Percentiles rank a stretch among this genome's conserved stretches.
These are phyloP conservation scores for Hippasteria phrygiana DNA, from an alignment of 53 echinoderm and acorn worm genomes.

Conservation along the genomic window DNA sequence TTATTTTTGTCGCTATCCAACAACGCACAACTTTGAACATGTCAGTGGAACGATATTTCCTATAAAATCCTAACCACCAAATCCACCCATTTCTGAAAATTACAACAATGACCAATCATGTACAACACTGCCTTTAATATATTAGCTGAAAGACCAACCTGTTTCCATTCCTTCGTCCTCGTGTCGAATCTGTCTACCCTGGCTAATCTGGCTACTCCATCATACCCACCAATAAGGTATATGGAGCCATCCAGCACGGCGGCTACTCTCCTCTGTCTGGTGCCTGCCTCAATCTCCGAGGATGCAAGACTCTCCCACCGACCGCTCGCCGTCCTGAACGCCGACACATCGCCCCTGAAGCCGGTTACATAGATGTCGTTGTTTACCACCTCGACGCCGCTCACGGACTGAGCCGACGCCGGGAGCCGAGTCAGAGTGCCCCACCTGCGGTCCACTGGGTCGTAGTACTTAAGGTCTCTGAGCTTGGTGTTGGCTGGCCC, in stretches of 20 bases:
- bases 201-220: conserved; percentile 71
- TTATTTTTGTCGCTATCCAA: too few relatives aligned
- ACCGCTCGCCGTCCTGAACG: conserved; percentile 63
- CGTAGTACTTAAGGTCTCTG: conserved; percentile 85
- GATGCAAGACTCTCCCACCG: conserved; percentile 69
- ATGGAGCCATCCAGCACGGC: conserved; percentile 65
- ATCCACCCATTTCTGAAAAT: too few relatives aligned
- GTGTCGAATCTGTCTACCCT: conserved; percentile 83
- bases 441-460: conserved; percentile 79
- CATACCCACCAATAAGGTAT: conserved; percentile 83
- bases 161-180: conserved; percentile 51
- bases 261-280: conserved; percentile 79
- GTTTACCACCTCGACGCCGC: conserved; percentile 72
- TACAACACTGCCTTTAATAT: not conserved
- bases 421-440: conserved; percentile 84
- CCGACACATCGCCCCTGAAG: conserved; percentile 70
- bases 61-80: too few relatives aligned
- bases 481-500: conserved; percentile 88
- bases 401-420: conserved; percentile 68
- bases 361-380: conserved; percentile 83
- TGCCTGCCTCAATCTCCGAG: conserved; percentile 53
- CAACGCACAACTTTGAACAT: too few relatives aligned
- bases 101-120: not conserved
- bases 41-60: too few relatives aligned
- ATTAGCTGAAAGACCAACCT: not conserved